Base-by-base conservation (phyloP, 2,113 vertebrate species). In the Oceanites oceanicus region DNA sequence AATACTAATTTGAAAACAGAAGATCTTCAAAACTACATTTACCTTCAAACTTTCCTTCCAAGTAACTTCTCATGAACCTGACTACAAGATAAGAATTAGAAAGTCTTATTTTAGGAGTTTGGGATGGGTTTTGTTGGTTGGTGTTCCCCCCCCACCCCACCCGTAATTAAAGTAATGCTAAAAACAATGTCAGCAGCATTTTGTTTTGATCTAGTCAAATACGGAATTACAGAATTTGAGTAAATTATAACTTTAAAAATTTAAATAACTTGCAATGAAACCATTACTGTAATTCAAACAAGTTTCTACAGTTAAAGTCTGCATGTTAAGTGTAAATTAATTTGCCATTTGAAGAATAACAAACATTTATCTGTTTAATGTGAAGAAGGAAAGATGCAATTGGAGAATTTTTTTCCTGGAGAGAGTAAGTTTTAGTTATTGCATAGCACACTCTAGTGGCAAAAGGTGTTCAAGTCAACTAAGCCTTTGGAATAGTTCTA, bases 231-330 rank as follows among this genome's bases (percentile, higher is more conserved):
- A 95, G 93, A 88, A 96, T 96, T 96, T 84, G 56, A 92, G 84
- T 92, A 98, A 97, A 98, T 98, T 95, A 97, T 71, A 92, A 91
- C 72, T 86, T 97, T 96, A 97, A 97, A 97, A 97, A 95, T 96
- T 97, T 92, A 97, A 98, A 89, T 96, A 97, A 97, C 76, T 97
- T 95, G 75, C 92, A 97, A 96, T 96, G 81, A 97, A 98, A 94
- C 72, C 83, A 98, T 98, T 98, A 97, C 53, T 98, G 97, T 94
- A 92, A 97, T 94, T 97, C 97, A 98, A 95, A 94, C 68, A 97
- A 94, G 94, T 96, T 96, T 94, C 85, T 85, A 92, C 87, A 97
- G 90, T 93, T 98, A 91, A 97, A 96, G 86, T 66, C 79, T 96
- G 95, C 91, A 96, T 88, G 93, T 92, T 97, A 98, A 97, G 81